Base-by-base conservation (phyloP, 2,113 vertebrate genomes). In the Entomyzon cyanotis region DNA sequence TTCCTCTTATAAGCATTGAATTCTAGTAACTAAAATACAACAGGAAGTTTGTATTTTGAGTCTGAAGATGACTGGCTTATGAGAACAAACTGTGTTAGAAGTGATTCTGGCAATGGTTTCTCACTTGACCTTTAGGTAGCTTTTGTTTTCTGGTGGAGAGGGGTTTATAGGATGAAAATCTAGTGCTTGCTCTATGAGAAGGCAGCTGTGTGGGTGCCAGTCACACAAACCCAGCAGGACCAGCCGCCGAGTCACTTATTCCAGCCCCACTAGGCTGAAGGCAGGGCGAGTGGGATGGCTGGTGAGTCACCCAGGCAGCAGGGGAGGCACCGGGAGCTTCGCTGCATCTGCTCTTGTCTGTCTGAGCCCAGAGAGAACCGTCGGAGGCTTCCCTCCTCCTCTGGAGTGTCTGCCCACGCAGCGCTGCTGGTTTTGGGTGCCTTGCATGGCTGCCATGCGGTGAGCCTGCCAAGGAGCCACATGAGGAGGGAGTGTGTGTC, bases 401-500 rank as follows among this genome's bases (percentile, higher is more conserved):
- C 46, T n/a, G 73, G 12, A 49, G 22, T 1, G 2, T 12, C 41
- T 49, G 62, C 35, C 31, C 9, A 37, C 28, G 37, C 19, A 20
- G 3, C 0, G 1, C 31, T 23, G 58, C 39, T 20, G 28, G 1
- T 2, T 85, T 22, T 37, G 42, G 31, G 70, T 75, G 53, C 70
- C 12, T 33, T 3, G 4, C 3, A 37, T 13, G 50, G 53, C 67
- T 70, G 50, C 11, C 0, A 0, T 5, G 47, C 14, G 3, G 35
- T 4, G 39, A n/a, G 28, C 22, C 59, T 6, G 30, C 19, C 6
- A 17, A 23, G 56, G 37, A 67, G 23, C 21, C 28, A 0, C 3
- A 2, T 0, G 5, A 44, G 60, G 27, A 52, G 37, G 0, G 11
- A 0, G 44, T 27, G 24, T 41, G 56, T 74, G 75, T 20, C 24